Conservation (phyloP, 2,888 invertebrate genomes). For the Acleris laterana region DNA sequence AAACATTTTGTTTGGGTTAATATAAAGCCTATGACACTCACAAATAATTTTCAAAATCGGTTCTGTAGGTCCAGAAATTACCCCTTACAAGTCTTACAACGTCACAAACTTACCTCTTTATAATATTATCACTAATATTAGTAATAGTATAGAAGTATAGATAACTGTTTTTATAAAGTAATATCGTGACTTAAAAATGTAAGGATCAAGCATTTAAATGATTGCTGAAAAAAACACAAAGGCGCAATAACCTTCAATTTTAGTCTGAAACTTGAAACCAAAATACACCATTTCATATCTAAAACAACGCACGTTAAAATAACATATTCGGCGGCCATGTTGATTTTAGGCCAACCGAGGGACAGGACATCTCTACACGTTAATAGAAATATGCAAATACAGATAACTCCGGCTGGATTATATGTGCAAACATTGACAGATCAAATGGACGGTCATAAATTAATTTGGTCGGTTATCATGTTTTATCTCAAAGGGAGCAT, state of each 20-base stretch:
- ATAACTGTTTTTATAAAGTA: too few relatives aligned
- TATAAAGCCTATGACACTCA: too few relatives aligned
- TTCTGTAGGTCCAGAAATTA: too few relatives aligned
- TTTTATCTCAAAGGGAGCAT: slow-evolving; percentile 28
- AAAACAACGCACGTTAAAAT: slow-evolving; percentile 9
- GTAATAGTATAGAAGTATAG: too few relatives aligned
- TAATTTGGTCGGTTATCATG: slow-evolving; percentile 28
- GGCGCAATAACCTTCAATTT: too few relatives aligned
- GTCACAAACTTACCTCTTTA: too few relatives aligned
- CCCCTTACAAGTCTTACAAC: too few relatives aligned
- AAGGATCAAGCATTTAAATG: too few relatives aligned
- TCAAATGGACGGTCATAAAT: slow-evolving; percentile 48
- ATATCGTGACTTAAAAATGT: too few relatives aligned
- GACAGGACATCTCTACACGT: slow-evolving; percentile 55
- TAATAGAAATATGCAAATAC: slow-evolving; percentile 79
- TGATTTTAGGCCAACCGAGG: slow-evolving; percentile 61
- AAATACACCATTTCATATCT: neutral
- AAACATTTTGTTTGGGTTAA: too few relatives aligned
- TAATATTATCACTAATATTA: too few relatives aligned
- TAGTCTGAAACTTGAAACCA: neutral
- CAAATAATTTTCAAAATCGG: too few relatives aligned
- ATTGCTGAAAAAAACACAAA: neutral
- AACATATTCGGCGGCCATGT: slow-evolving; percentile 43
- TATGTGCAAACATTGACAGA: slow-evolving; percentile 63
- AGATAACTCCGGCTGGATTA: slow-evolving; percentile 71